Conservation (phyloP, 35 echinoderm and acorn worm species). For the Lytechinus pictus region DNA sequence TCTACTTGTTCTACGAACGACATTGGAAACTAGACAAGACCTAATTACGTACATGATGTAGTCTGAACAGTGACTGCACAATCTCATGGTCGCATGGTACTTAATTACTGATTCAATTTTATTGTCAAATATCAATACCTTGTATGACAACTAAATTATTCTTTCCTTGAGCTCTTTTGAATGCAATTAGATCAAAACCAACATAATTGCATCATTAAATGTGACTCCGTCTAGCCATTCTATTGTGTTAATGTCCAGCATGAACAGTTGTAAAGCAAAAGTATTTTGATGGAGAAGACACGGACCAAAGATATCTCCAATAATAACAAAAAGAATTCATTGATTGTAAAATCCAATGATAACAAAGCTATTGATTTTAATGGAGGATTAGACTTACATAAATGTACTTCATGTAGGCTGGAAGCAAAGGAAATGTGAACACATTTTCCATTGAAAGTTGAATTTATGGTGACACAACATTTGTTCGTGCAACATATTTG, state of each 20-base stretch:
- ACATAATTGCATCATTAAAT: background rate
- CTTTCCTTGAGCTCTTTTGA: conserved; percentile 1
- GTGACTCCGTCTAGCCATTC: background rate
- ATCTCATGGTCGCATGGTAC: background rate
- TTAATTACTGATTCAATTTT: background rate
- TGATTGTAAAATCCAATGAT: background rate
- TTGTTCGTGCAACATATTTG: too few species aligned
- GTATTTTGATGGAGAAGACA: too few species aligned
- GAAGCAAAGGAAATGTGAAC: background rate
- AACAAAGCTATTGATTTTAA: background rate
- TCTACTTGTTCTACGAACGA: too few species aligned
- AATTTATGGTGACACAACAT: too few species aligned
- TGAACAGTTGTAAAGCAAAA: too few species aligned
- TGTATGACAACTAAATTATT: conserved; percentile 4
- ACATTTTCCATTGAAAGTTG: background rate
- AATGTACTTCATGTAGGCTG: too few species aligned
- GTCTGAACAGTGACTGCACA: background rate
- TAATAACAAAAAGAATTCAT: background rate
- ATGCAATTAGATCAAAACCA: background rate
- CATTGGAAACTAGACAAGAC: too few species aligned
- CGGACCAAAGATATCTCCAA: background rate
- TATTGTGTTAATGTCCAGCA: background rate
- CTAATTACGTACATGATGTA: too few species aligned
- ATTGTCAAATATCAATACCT: too few species aligned
- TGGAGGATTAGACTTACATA: background rate